A percentile compares a stretch with the other conserved stretches of the same genome.
phyloP scores from a whole-genome alignment of 2,888 invertebrate species.

The Chrysotoxum bicinctum region DNA sequence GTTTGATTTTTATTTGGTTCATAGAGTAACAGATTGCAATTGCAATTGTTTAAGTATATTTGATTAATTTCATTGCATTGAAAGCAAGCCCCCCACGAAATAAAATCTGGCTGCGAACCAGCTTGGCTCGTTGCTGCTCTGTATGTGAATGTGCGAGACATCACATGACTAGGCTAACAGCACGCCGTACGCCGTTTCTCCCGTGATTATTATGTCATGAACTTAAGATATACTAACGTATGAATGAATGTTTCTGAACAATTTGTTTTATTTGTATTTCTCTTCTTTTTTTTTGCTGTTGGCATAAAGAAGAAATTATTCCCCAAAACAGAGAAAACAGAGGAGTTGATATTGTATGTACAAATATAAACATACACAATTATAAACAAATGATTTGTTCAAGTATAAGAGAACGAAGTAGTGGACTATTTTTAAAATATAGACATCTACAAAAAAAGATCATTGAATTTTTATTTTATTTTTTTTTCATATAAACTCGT shows the following conservation, averaged over 20 bases:
- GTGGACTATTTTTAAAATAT: slow-evolving; percentile 66
- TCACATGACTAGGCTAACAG: slow-evolving; percentile 81
- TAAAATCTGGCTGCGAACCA: not conserved
- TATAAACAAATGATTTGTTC: slow-evolving; percentile 16
- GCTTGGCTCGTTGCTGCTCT: slow-evolving; percentile 22
- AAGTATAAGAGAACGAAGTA: slow-evolving; percentile 52
- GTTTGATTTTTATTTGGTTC: too few species aligned
- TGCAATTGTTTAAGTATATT: too few species aligned
- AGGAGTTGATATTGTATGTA: slow-evolving; percentile 54
- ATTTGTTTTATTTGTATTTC: slow-evolving; percentile 19
- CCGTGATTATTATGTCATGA: slow-evolving; percentile 79
- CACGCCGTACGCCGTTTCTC: slow-evolving; percentile 79
- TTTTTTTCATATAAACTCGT: slow-evolving; percentile 59
- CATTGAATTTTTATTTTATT: not conserved
- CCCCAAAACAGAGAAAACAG: slow-evolving; percentile 49
- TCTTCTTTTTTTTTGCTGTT: not conserved
- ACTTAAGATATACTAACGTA: slow-evolving; percentile 54
- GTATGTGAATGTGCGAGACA: slow-evolving; percentile 75
- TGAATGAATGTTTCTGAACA: slow-evolving; percentile 13
- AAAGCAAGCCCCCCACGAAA: not conserved
- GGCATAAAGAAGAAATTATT: not conserved
- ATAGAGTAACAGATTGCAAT: too few species aligned
- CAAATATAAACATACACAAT: slow-evolving; percentile 3
- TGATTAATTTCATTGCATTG: not conserved
- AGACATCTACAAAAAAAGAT: slow-evolving; percentile 38